Conservation (phyloP, 53 echinoderm and acorn worm species). For the Temnopleurus reevesii region DNA sequence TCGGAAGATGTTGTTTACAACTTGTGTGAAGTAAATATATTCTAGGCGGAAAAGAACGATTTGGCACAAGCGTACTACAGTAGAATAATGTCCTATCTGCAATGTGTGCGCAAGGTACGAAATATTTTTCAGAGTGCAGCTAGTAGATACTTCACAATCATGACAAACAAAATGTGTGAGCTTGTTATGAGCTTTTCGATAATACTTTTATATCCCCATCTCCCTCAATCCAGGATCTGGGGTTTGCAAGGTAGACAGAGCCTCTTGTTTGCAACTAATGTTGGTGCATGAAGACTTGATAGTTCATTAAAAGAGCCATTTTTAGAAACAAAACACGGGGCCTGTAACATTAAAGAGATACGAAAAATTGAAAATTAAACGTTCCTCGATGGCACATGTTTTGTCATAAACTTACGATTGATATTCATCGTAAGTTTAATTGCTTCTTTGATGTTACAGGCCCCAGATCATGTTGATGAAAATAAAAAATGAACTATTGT, state of each 20-base stretch:
- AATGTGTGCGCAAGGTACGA: too few species aligned
- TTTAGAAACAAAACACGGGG: too few species aligned
- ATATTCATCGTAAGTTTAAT: too few species aligned
- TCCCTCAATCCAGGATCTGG: background rate
- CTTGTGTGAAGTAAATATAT: background rate
- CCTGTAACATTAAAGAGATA: too few species aligned
- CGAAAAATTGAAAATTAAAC: too few species aligned
- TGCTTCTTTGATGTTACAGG: too few species aligned
- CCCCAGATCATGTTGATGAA: too few species aligned
- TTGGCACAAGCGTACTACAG: background rate
- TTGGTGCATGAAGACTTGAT: conserved; percentile 8
- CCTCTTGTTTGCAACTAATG: background rate
- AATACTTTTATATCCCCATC: background rate
- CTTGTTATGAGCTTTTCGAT: background rate
- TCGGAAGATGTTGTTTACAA: conserved; percentile 7
- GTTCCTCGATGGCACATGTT: too few species aligned
- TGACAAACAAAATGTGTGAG: background rate
- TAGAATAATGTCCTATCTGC: too few species aligned
- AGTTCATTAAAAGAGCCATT: too few species aligned
- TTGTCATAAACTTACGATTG: too few species aligned
- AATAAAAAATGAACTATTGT: background rate
- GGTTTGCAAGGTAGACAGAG: background rate
- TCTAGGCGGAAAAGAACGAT: background rate
- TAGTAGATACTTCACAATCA: too few species aligned
- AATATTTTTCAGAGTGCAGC: background rate